These are phyloP conservation scores for Formica aserva DNA, from an alignment of 2,888 invertebrate species.

Conservation along the genomic window DNA sequence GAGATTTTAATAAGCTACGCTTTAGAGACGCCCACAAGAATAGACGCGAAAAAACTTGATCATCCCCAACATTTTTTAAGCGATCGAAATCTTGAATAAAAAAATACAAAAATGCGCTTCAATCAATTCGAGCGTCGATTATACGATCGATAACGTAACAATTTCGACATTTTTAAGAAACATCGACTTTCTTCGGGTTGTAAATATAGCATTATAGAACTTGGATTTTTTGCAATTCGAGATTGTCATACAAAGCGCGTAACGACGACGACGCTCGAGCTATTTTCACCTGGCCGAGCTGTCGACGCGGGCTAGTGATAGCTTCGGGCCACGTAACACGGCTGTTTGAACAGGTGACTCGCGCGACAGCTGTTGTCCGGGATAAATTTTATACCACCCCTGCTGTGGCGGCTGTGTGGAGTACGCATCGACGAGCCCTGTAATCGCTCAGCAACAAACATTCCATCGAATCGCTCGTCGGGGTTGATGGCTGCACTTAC, in stretches of 20 bases:
- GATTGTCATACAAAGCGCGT: slow-evolving; percentile 19
- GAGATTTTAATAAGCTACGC: neutral
- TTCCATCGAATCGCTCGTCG: slow-evolving; percentile 34
- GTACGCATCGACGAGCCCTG: slow-evolving; percentile 61
- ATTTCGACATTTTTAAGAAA: neutral
- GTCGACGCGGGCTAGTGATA: slow-evolving; percentile 41
- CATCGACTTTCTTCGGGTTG: neutral
- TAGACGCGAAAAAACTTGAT: neutral
- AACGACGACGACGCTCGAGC: slow-evolving; percentile 54
- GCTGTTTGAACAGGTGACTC: slow-evolving; percentile 84
- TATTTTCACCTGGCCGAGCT: slow-evolving; percentile 56
- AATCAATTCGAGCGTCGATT: neutral
- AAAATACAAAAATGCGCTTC: neutral
- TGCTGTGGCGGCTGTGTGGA: slow-evolving; percentile 55
- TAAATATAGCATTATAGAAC: neutral
- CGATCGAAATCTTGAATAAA: neutral
- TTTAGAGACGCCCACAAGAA: neutral
- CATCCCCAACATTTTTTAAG: neutral
- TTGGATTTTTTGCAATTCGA: slow-evolving; percentile 20
- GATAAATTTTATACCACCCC: slow-evolving; percentile 78
- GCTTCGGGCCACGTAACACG: slow-evolving; percentile 72
- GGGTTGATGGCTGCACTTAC: slow-evolving; percentile 45
- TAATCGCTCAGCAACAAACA: slow-evolving; percentile 65
- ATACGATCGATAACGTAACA: neutral
- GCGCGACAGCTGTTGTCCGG: slow-evolving; percentile 79